Conservation (phyloP, 1,140 invertebrate species). For the Zaprionus capensis region DNA sequence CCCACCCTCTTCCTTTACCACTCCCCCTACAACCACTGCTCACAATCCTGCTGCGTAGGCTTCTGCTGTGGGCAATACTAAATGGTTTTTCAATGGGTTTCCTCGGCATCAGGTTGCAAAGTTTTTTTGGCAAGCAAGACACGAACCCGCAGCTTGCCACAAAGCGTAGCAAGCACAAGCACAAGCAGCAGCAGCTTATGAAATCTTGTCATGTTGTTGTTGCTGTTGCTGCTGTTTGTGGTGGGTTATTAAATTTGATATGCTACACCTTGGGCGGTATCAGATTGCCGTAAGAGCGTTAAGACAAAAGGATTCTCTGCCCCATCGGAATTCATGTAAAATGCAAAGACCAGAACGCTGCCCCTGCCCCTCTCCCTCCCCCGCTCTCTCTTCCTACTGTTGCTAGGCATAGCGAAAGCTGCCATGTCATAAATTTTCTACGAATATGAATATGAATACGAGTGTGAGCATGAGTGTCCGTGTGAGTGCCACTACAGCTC, state of each 20-base stretch:
- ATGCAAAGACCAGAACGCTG: conserved; percentile 63
- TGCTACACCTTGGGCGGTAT: conserved; percentile 76
- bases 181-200: conserved; percentile 35
- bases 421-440: conserved; percentile 77
- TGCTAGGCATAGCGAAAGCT: conserved; percentile 69
- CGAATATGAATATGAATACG: conserved; percentile 43
- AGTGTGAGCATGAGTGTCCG: conserved; percentile 1
- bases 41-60: conserved; percentile 25
- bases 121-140: conserved; percentile 27
- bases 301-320: conserved; percentile 34
- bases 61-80: conserved; percentile 56
- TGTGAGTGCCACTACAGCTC: conserved; percentile 3
- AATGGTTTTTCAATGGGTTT: conserved; percentile 76
- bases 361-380: not conserved
- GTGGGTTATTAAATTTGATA: conserved; percentile 82
- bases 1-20: not conserved
- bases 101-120: conserved; percentile 21
- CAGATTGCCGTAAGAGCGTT: conserved; percentile 64
- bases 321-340: conserved; percentile 71
- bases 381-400: not conserved
- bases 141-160: conserved; percentile 58
- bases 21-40: conserved; percentile 1
- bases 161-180: conserved; percentile 38
- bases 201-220: conserved; percentile 51
- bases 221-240: conserved; percentile 42